phyloP scores from a whole-genome alignment of 2,797 vertebrate genomes.

The Acanthopagrus latus region DNA sequence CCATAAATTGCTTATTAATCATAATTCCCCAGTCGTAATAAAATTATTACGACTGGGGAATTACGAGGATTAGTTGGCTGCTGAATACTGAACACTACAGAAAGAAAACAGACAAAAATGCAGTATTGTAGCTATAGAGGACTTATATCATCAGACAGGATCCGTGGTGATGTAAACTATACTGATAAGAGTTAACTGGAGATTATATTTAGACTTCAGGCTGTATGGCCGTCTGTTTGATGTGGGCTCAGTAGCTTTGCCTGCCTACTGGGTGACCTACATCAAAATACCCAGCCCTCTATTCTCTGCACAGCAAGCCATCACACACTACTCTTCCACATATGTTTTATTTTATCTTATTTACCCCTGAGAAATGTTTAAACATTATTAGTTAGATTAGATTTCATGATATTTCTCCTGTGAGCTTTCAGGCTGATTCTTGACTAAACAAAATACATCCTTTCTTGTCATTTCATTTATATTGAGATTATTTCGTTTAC shows the following conservation, averaged over 20 bases:
- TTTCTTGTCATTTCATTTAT: too few species aligned
- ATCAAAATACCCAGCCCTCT: slow-evolving; percentile 22
- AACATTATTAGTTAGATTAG: background rate
- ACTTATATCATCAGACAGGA: background rate
- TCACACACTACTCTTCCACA: background rate
- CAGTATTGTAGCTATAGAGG: background rate
- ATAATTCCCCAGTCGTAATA: slow-evolving; percentile 28
- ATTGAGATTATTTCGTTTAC: too few species aligned
- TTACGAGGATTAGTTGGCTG: slow-evolving; percentile 10
- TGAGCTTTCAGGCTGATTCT: background rate
- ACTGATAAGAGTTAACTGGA: slow-evolving; percentile 6
- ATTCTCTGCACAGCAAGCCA: background rate
- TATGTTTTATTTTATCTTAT: background rate
- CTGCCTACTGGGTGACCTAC: slow-evolving; percentile 25
- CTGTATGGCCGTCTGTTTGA: slow-evolving; percentile 38
- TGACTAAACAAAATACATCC: background rate
- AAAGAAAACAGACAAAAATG: background rate
- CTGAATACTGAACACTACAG: background rate
- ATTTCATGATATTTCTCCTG: background rate
- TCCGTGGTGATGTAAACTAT: slow-evolving; percentile 16
- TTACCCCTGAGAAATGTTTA: background rate
- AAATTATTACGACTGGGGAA: slow-evolving; percentile 37
- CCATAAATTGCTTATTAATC: slow-evolving; percentile 55
- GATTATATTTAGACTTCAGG: slow-evolving; percentile 42
- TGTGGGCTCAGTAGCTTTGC: slow-evolving; percentile 25